Conservation (phyloP, 2,888 invertebrate species). For the Habrosyne pyritoides region DNA sequence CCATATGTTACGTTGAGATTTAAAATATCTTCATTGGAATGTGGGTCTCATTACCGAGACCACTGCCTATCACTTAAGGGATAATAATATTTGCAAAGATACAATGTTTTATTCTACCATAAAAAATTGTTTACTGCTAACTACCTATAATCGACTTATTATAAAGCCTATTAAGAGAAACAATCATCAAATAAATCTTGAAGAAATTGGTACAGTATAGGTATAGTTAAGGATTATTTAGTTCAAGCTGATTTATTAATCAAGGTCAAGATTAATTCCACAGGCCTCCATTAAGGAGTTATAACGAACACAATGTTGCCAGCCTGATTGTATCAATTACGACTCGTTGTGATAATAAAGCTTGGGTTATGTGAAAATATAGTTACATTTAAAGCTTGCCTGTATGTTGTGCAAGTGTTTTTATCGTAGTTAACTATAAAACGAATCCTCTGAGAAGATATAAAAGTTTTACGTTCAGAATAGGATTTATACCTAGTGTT, state of each 20-base stretch:
- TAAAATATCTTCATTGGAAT: no score
- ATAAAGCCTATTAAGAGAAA: neutral
- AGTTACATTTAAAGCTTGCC: conserved; percentile 26
- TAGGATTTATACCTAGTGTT: no score
- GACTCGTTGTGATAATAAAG: conserved; percentile 40
- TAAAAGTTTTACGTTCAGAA: no score
- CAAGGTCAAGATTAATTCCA: conserved; percentile 4
- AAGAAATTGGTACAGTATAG: neutral
- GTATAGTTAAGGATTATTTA: neutral
- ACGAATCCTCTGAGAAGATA: no score
- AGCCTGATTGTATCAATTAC: conserved; percentile 47
- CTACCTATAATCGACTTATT: neutral
- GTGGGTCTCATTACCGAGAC: no score
- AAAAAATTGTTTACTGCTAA: no score
- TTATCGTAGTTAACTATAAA: neutral
- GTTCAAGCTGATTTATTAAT: conserved; percentile 2
- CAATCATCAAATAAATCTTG: neutral
- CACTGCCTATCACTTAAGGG: no score
- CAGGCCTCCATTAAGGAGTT: conserved; percentile 1
- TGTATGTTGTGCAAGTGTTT: conserved; percentile 13
- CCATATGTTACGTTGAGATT: no score
- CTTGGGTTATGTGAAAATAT: conserved; percentile 28
- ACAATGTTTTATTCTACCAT: no score
- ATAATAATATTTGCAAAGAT: no score
- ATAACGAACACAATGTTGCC: conserved; percentile 4